Evolutionary conservation across 1,140 invertebrate species (phyloP).

Genomic region (Bombus ignitus): DNA sequence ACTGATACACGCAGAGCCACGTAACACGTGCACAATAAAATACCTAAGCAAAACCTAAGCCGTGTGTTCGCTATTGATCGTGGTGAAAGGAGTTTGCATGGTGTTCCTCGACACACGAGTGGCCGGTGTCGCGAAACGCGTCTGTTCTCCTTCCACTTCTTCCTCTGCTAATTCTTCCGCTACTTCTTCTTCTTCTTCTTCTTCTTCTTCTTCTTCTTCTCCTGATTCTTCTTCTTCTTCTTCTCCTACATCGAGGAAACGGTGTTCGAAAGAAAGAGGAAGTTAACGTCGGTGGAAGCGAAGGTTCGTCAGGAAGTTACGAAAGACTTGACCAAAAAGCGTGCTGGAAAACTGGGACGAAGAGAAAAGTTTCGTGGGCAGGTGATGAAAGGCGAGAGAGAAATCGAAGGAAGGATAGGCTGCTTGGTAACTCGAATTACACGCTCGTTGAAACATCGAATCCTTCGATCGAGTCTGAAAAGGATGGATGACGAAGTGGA

Average conservation of each 20-base stretch:
- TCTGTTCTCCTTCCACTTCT: neutral
- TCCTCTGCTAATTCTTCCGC: neutral
- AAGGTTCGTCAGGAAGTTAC: neutral
- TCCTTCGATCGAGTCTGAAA: neutral
- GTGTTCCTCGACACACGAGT: neutral
- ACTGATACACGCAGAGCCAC: slow-evolving; percentile 36
- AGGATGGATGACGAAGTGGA: neutral
- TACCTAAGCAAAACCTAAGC: neutral
- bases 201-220: neutral
- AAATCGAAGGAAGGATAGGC: too few relatives aligned
- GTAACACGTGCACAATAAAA: neutral
- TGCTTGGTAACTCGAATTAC: slow-evolving; percentile 9
- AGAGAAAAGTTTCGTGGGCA: neutral
- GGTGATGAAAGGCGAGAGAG: neutral
- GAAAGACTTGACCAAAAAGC: neutral
- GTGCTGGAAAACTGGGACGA: slow-evolving; percentile 4
- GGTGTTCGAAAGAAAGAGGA: too few relatives aligned
- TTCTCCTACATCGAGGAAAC: neutral
- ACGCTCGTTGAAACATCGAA: slow-evolving; percentile 17
- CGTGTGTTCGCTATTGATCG: slow-evolving; percentile 29
- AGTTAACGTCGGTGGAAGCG: neutral
- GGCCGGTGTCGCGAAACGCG: neutral
- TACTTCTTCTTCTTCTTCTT: neutral
- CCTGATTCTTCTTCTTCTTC: neutral
- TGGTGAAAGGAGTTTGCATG: slow-evolving; percentile 1